Evolutionary conservation across 2,888 invertebrate genomes (phyloP).

Genomic region (Oxyteleia sp.): DNA sequence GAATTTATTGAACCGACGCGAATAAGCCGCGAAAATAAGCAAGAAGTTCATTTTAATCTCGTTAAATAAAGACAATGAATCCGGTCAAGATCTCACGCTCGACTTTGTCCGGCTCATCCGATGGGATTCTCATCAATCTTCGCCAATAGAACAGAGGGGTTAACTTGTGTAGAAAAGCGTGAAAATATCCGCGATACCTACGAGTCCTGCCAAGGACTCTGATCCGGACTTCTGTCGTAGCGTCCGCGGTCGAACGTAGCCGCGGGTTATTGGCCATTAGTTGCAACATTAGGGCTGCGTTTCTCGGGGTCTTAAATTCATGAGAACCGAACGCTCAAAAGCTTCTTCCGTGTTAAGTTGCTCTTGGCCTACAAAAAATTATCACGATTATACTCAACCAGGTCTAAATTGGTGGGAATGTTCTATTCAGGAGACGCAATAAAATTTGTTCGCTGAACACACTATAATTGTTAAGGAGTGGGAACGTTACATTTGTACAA

Average conservation of each 20-base stretch:
- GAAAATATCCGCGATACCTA: conserved; percentile 43
- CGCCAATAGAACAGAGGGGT: too few species aligned
- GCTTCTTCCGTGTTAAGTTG: background rate
- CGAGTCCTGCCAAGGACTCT: conserved; percentile 30
- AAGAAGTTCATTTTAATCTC: conserved; percentile 51
- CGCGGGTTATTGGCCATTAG: conserved; percentile 80
- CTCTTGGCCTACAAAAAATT: conserved; percentile 23
- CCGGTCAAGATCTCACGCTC: conserved; percentile 80
- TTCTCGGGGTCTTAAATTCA: conserved; percentile 69
- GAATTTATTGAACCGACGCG: conserved; percentile 44
- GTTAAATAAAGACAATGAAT: conserved; percentile 54
- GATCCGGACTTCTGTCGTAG: conserved; percentile 47
- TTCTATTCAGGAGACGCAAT: conserved; percentile 32
- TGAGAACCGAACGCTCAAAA: conserved; percentile 75
- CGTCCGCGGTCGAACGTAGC: conserved; percentile 80
- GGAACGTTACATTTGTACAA: too few species aligned
- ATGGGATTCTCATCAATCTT: conserved; percentile 65
- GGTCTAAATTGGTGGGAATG: conserved; percentile 47
- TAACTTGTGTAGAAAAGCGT: too few species aligned
- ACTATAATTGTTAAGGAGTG: too few species aligned
- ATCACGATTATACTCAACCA: conserved; percentile 33
- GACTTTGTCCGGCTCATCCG: conserved; percentile 70
- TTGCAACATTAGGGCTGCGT: conserved; percentile 67
- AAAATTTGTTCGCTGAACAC: conserved; percentile 23
- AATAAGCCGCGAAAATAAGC: conserved; percentile 40